phyloP scores from a whole-genome alignment of 2,113 vertebrate species.

The Calonectris borealis region DNA sequence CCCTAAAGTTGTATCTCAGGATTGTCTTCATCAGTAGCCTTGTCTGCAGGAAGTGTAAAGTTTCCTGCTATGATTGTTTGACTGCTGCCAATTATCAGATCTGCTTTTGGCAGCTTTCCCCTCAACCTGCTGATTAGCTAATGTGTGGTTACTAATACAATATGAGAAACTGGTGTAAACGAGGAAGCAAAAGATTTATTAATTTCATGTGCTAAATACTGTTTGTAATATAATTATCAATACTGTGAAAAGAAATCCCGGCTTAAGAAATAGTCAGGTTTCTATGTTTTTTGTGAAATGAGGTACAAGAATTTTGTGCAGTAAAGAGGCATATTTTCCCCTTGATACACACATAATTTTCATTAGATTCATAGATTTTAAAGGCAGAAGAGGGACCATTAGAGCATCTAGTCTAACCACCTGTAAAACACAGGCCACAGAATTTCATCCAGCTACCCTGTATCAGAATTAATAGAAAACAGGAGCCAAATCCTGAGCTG shows the following conservation, averaged over 20 bases:
- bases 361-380: constrained; percentile 6
- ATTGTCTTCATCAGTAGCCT: constrained; percentile 44
- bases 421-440: background rate
- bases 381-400: constrained; percentile 18
- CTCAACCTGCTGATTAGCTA: constrained; percentile 63
- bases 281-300: constrained; percentile 9
- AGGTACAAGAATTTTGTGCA: constrained; percentile 12
- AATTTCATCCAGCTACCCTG: background rate
- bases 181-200: constrained; percentile 56
- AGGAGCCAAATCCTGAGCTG: background rate
- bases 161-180: constrained; percentile 42
- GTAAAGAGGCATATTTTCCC: constrained; percentile 1
- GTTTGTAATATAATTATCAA: constrained; percentile 50
- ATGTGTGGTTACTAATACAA: constrained; percentile 59
- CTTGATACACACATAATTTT: background rate
- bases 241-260: constrained; percentile 28
- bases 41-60: constrained; percentile 54
- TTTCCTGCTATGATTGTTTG: constrained; percentile 68
- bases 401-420: background rate
- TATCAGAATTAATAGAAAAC: background rate
- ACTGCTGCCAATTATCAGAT: constrained; percentile 62
- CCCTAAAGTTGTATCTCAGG: background rate
- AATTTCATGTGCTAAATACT: constrained; percentile 53
- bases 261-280: constrained; percentile 9
- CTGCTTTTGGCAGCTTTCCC: constrained; percentile 58